These are phyloP conservation scores for Darevskia nairensis DNA, from an alignment of 2,797 vertebrate genomes.

Conservation along the genomic window DNA sequence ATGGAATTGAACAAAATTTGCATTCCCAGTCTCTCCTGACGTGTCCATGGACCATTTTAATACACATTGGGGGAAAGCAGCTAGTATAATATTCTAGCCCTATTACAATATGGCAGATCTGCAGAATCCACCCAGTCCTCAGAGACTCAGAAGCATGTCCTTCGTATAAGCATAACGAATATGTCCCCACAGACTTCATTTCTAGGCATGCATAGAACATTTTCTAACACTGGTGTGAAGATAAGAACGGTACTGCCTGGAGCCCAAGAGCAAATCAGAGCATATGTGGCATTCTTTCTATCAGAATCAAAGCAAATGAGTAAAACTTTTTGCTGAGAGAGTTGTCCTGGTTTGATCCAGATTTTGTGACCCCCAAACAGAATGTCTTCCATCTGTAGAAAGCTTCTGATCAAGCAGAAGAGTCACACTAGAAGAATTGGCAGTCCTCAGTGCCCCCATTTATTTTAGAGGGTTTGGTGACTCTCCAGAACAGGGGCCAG, in stretches of 20 bases:
- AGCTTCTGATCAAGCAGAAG: too few relatives aligned
- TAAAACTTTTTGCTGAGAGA: not conserved
- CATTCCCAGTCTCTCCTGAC: conserved; percentile 10
- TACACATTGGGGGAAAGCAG: not conserved
- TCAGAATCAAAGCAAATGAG: too few relatives aligned
- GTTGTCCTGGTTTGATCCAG: not conserved
- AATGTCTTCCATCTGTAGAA: too few relatives aligned
- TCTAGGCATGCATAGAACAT: not conserved
- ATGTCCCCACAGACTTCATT: not conserved
- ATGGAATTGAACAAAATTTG: conserved; percentile 2
- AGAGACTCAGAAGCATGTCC: not conserved
- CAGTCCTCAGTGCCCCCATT: too few relatives aligned
- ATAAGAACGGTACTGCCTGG: too few relatives aligned
- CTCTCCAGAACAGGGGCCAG: too few relatives aligned
- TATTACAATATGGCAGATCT: not conserved
- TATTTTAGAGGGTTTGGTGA: too few relatives aligned
- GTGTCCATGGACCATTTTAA: not conserved
- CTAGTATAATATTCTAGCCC: not conserved
- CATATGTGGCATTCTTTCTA: not conserved
- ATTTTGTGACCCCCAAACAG: too few relatives aligned
- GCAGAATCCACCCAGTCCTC: not conserved
- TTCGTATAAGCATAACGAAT: not conserved
- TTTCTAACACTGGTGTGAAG: not conserved
- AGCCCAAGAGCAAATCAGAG: not conserved
- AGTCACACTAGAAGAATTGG: too few relatives aligned